Base-by-base conservation (phyloP, 1,140 invertebrate genomes). In the Pseudobourletiella spinata region DNA sequence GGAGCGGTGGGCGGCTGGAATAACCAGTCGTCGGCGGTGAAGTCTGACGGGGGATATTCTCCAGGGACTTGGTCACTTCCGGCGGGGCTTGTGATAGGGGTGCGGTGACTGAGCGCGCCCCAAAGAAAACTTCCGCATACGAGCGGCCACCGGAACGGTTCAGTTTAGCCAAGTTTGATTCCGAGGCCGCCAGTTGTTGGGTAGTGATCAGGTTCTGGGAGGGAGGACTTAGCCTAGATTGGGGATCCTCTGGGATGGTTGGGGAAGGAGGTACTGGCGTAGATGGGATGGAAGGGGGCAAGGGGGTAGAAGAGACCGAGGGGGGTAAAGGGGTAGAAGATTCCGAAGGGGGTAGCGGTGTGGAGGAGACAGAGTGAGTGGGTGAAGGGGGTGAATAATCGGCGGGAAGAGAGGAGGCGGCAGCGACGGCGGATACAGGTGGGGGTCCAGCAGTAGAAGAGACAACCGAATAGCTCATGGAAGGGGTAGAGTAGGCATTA, bases 61-160 rank as follows among this genome's bases (percentile, higher is more conserved):
- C 60, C 60, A 62, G 24, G 1, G 52, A 57, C 20, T 26, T 18
- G 4, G 52, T 35, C 3, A 30, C 35, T 51, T 51, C 48, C 24
- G 24, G 24, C n/a, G n/a, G 6, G 6, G n/a, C 43, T 3, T 20
- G 18, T 26, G 14, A 24, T 6, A 51, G n/a, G 18, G 6, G 18
- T 18, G 6, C 4, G 8, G 8, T 4, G 3, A 14, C 25, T n/a
- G n/a, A n/a, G 14, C 48, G 14, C n/a, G 14, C 28, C 0, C 61
- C 54, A 50, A 63, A 57, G 50, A 63, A 63, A 11, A 57, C 55
- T 57, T 63, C 61, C 15, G 61, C 61, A 57, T 63, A 63, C 18
- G 61, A 63, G 26, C 57, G 63, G 52, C 63, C 59, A 16, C 54
- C 20, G 6, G 57, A 26, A 20, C 35, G 29, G 22, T 8, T 18